Base-by-base conservation (phyloP, 2,888 invertebrate genomes). In the Neuroscelio doddi region DNA sequence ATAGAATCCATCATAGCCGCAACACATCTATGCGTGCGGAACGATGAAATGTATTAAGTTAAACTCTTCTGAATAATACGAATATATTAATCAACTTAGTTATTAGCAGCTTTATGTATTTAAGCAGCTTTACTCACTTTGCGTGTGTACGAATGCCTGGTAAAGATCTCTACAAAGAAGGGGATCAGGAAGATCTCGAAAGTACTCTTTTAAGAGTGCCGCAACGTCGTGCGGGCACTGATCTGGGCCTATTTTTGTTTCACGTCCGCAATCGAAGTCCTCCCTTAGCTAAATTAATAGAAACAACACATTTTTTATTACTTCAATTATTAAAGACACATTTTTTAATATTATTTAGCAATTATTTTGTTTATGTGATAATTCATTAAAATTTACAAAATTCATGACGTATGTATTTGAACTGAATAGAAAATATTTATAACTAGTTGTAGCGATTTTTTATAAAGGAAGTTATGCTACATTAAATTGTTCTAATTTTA, bases 191-290 rank as follows among this genome's bases (percentile, higher is more conserved):
- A 97, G 86, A 82, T 97, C 97, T 46, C 97, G 87, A 71, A 97
- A 91, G 86, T 93, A 97, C 85, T 97, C 97, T 84, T 97, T 97
- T 26, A 97, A 89, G 32, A 97, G 87, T 0, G 95, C 94, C 5
- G 96, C 97, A 55, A 97, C 94, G 82, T 97, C 97, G 85, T 97
- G 96, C 0, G 96, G 95, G 85, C 94, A 94, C 74, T 92, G 92
- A 39, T 93, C 93, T 7, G 91, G 88, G 69, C 92, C 92, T 73
- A 96, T 86, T 58, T 89, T 88, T 9, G 89, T 88, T 76, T 91
- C 91, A 74, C 90, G 89, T 12, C 93, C 94, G 65, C 90, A 90
- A 86, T 97, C 95, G 86, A 97, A 95, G 67, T 95, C 95, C 81
- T 97, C 96, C 39, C 95, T 88, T 68, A 97, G 86, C 95, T 96